These are phyloP conservation scores for Australoheros facetus DNA, from an alignment of 2,797 vertebrate genomes.

Conservation along the genomic window DNA sequence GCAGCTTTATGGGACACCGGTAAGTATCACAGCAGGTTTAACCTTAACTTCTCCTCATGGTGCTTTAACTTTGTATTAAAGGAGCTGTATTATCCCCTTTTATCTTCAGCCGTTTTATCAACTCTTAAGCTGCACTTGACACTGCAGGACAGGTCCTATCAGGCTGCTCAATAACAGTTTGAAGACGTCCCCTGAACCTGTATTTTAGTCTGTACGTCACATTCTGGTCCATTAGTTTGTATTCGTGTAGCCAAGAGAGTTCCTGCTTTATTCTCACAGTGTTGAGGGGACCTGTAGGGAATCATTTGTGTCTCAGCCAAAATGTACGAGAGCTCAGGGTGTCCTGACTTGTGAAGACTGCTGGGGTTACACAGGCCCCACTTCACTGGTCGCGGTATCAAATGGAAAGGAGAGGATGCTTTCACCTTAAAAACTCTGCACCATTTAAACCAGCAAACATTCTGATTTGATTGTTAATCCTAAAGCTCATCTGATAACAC, in stretches of 20 bases:
- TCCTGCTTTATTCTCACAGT: neutral
- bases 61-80: neutral
- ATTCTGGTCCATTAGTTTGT: neutral
- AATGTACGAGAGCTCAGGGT: neutral
- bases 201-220: neutral
- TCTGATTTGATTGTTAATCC: neutral
- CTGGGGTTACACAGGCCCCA: neutral
- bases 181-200: neutral
- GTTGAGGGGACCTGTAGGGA: neutral
- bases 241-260: neutral
- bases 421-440: neutral
- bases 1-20: neutral
- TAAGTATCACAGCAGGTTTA: rapidly evolving
- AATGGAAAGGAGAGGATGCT: neutral
- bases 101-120: no score
- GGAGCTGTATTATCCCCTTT: neutral
- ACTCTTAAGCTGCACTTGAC: no score
- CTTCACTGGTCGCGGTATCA: neutral
- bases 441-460: neutral
- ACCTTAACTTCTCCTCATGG: rapidly evolving
- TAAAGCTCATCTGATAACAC: neutral
- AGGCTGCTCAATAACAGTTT: neutral
- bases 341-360: neutral
- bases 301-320: neutral
- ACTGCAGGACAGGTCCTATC: neutral